phyloP scores from a whole-genome alignment of 2,797 vertebrate species.

The Sciurus carolinensis region DNA sequence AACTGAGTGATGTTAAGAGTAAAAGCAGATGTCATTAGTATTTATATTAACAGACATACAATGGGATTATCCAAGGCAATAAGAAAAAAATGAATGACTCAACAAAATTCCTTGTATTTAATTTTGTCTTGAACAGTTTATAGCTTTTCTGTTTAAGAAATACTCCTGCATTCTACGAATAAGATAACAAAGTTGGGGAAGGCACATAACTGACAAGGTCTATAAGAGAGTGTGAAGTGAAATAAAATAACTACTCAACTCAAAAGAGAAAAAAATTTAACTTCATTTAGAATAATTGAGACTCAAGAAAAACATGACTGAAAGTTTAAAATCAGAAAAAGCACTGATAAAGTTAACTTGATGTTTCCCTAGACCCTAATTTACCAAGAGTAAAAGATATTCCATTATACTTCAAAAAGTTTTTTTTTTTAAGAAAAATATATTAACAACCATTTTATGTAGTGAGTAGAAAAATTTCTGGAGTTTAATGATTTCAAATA shows the following conservation, averaged over 20 bases:
- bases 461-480: neutral
- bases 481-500: neutral
- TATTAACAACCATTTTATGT: neutral
- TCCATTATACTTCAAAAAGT: neutral
- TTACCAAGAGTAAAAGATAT: neutral
- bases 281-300: neutral
- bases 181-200: neutral
- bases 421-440: neutral
- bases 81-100: neutral
- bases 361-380: neutral
- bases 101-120: constrained; percentile 53
- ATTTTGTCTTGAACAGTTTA: constrained; percentile 18
- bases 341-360: neutral
- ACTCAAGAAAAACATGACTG: neutral
- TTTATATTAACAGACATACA: constrained; percentile 42
- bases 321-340: constrained; percentile 53
- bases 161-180: neutral
- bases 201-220: neutral
- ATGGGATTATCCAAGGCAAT: neutral
- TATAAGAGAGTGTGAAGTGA: neutral
- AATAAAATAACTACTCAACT: neutral
- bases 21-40: constrained; percentile 5
- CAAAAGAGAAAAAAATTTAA: constrained; percentile 34
- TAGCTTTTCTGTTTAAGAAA: constrained; percentile 36
- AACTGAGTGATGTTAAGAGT: neutral